Conservation (phyloP, 2,797 vertebrate species). For the Natrix natrix region DNA sequence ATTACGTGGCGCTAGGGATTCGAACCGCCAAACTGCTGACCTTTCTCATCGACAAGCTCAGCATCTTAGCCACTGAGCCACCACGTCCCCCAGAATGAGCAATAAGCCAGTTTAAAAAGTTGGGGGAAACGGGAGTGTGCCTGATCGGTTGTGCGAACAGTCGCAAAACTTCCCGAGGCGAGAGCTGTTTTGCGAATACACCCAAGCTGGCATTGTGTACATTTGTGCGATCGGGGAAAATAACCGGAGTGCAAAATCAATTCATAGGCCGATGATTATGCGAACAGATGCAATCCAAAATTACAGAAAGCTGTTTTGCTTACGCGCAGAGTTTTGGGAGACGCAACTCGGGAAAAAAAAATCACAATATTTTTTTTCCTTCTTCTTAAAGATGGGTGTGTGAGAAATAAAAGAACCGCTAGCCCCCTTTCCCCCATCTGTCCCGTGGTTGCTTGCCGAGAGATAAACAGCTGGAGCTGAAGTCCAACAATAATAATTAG, state of each 20-base stretch:
- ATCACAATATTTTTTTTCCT: not conserved
- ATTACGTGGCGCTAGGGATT: too few relatives aligned
- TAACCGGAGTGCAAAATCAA: conserved; percentile 13
- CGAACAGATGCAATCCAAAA: conserved; percentile 6
- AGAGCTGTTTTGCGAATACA: not conserved
- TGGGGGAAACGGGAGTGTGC: not conserved
- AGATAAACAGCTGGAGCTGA: conserved; percentile 20
- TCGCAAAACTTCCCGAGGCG: not conserved
- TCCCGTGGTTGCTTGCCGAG: not conserved
- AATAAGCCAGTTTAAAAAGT: not conserved
- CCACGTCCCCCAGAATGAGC: not conserved
- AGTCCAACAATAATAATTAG: conserved; percentile 42
- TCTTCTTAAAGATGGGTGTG: not conserved
- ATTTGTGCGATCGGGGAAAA: not conserved
- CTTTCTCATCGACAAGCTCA: too few relatives aligned
- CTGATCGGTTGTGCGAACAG: fast-evolving
- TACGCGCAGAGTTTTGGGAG: not conserved
- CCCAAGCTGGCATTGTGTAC: not conserved
- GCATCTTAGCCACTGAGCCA: too few relatives aligned
- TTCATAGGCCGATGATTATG: conserved; percentile 28
- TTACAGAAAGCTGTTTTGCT: conserved; percentile 4
- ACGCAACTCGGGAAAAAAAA: not conserved
- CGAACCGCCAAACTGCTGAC: too few relatives aligned
- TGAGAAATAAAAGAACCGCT: not conserved
- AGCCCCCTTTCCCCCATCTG: not conserved